Percentiles rank a stretch among this genome's conserved stretches.
Conservation (phyloP, 2,113 vertebrate species). For the Bucco capensis region DNA sequence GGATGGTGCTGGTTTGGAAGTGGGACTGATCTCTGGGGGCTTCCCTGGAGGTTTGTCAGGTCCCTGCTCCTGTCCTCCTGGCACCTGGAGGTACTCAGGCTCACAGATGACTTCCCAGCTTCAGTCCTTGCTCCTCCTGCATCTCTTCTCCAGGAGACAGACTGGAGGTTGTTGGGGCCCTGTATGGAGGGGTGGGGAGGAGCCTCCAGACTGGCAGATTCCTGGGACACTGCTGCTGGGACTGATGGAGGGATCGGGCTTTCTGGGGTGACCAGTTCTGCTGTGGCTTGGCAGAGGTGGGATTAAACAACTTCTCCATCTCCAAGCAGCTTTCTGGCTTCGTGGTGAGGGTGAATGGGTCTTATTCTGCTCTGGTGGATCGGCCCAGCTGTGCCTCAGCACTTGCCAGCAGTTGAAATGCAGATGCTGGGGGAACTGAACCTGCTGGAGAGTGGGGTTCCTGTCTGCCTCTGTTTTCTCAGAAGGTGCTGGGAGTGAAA, state of each 20-base stretch:
- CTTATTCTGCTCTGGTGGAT: accelerated
- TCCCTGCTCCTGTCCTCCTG: background rate
- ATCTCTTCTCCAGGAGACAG: background rate
- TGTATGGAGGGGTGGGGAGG: accelerated
- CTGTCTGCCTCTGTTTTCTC: background rate
- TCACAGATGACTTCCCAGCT: background rate
- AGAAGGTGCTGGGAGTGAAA: background rate
- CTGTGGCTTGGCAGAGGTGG: background rate
- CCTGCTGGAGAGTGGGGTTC: background rate
- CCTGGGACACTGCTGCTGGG: background rate
- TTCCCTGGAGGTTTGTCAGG: background rate
- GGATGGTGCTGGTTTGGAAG: background rate
- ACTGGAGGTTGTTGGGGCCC: background rate
- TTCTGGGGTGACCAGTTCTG: background rate
- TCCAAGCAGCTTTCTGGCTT: background rate
- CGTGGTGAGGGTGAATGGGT: accelerated
- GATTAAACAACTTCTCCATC: accelerated
- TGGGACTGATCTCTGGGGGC: background rate
- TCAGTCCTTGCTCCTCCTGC: background rate
- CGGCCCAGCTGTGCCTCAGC: accelerated
- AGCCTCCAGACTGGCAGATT: background rate
- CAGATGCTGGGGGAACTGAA: background rate
- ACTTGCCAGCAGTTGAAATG: background rate
- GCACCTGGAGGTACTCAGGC: background rate
- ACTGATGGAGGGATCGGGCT: background rate